A percentile compares a stretch with the other conserved stretches of the same genome.
Evolutionary conservation across 2,888 invertebrate species (phyloP).

Genomic region (Sisyra nigra): DNA sequence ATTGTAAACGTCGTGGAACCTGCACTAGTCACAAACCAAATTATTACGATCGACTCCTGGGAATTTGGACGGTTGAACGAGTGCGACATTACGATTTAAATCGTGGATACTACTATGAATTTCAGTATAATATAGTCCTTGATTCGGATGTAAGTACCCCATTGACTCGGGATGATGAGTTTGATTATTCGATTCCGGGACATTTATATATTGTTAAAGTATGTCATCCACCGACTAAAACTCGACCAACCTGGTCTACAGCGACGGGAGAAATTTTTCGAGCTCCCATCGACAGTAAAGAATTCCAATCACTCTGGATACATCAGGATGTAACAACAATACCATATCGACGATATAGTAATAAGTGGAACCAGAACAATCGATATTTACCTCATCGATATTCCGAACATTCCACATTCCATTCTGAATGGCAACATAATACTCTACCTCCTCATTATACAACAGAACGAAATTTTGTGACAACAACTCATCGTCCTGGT

Average conservation of each 20-base stretch:
- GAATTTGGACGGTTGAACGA: constrained; percentile 53
- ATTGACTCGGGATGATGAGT: constrained; percentile 25
- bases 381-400: not conserved
- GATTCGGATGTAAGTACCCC: no score
- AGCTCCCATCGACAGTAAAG: not conserved
- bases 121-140: constrained; percentile 46
- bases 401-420: no score
- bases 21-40: constrained; percentile 8
- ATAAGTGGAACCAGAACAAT: not conserved
- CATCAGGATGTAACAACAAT: not conserved
- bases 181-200: constrained; percentile 33
- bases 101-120: constrained; percentile 39
- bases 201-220: constrained; percentile 44
- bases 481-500: no score
- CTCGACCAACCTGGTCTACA: not conserved
- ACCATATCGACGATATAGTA: not conserved
- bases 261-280: not conserved
- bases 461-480: no score
- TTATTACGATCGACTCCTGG: constrained; percentile 30
- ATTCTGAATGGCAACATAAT: no score
- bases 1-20: constrained; percentile 30
- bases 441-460: no score
- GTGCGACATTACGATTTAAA: constrained; percentile 41
- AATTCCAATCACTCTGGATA: not conserved
- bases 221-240: not conserved